Evolutionary conservation across 1,140 invertebrate genomes (phyloP).

Genomic region (Anagrus nilaparvatae): DNA sequence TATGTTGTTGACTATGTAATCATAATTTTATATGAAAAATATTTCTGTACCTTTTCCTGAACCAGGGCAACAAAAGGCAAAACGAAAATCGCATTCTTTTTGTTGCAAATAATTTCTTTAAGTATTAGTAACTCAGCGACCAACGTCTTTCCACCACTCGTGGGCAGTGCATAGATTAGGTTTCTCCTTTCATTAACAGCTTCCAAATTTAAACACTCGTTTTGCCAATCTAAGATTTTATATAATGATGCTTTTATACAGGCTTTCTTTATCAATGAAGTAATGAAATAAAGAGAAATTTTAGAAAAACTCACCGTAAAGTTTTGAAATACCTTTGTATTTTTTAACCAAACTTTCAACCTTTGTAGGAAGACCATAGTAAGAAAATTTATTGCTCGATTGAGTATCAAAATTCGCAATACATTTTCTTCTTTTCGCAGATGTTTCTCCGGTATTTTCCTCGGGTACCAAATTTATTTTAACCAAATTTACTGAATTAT

Average conservation of each 20-base stretch:
- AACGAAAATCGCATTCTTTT: conserved; percentile 80
- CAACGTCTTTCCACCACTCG: conserved; percentile 92
- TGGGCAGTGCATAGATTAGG: conserved; percentile 85
- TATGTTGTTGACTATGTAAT: no score
- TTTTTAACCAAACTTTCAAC: conserved; percentile 53
- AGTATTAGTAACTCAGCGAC: conserved; percentile 93
- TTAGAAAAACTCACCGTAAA: conserved; percentile 49
- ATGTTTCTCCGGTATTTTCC: no score
- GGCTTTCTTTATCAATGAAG: no score
- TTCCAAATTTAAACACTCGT: conserved; percentile 72
- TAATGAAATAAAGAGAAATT: no score
- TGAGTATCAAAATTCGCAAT: no score
- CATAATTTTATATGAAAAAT: no score
- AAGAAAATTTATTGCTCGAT: no score
- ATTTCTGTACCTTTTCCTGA: conserved; percentile 92
- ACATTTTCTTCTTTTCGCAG: no score
- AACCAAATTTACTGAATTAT: no score
- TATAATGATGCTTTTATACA: no score
- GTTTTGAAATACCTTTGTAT: conserved; percentile 55
- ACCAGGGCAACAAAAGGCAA: conserved; percentile 93
- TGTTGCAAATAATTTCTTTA: conserved; percentile 65
- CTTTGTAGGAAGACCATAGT: conserved; percentile 60
- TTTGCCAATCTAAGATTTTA: conserved; percentile 81
- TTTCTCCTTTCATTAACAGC: conserved; percentile 63
- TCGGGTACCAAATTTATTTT: no score